phyloP scores from a whole-genome alignment of 2,797 vertebrate genomes.

The Spea hammondii region DNA sequence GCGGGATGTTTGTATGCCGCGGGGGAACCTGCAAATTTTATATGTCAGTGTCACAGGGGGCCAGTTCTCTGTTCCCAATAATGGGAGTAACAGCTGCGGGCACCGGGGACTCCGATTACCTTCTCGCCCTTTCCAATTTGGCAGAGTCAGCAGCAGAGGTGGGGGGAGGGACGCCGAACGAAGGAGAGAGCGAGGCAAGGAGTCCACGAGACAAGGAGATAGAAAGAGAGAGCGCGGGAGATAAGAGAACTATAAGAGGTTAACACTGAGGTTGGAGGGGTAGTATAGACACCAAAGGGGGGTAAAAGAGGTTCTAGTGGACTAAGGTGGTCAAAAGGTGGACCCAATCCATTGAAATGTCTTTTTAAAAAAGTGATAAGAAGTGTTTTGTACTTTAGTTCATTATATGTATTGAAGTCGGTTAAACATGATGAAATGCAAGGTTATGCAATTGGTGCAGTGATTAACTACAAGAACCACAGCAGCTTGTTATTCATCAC shows the following conservation, averaged over 20 bases:
- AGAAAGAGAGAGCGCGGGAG: not conserved
- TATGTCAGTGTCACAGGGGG: conserved; percentile 40
- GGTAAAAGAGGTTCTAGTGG: too few species aligned
- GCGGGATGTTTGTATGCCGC: conserved; percentile 16
- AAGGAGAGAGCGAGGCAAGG: conserved; percentile 15
- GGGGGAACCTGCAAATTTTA: conserved; percentile 38
- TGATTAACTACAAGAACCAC: too few species aligned
- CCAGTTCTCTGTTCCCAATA: conserved; percentile 50
- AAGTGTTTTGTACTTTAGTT: too few species aligned
- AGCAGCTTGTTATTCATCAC: too few species aligned
- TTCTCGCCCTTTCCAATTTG: conserved; percentile 53
- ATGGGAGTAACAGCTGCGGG: conserved; percentile 52
- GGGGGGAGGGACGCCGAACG: conserved; percentile 23
- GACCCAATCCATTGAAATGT: too few species aligned
- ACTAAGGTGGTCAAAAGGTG: too few species aligned
- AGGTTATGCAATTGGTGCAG: too few species aligned
- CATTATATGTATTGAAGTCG: too few species aligned
- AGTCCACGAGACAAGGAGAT: not conserved
- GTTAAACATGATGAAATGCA: too few species aligned
- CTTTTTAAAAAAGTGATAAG: too few species aligned
- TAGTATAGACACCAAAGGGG: too few species aligned
- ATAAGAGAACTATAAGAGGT: not conserved
- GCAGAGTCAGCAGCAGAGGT: conserved; percentile 52
- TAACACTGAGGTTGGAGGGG: not conserved
- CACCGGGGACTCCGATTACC: conserved; percentile 50